Base-by-base conservation (phyloP, 2,888 invertebrate species). In the Nephrocerus scutellatus region DNA sequence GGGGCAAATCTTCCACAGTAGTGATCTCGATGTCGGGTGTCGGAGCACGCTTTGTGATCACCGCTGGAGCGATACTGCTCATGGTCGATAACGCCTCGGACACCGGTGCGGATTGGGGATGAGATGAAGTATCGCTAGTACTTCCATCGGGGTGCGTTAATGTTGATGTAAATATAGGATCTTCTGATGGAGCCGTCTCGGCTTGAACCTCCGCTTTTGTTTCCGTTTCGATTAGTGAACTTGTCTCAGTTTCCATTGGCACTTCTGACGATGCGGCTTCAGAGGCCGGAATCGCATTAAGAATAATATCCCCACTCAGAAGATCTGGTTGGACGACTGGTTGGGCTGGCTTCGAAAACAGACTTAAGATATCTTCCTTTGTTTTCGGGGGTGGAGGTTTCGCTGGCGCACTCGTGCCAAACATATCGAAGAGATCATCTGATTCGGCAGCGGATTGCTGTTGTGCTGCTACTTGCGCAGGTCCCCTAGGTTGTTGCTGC, bases 321-420 rank as follows among this genome's bases (percentile, higher is more conserved):
- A 78, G 72, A 58, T 78, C 78, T 5, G 60, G 64, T 47, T 73
- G 74, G 62, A 70, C 49, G 24, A 52, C 51, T 7, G 58, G 52
- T 32, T 50, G 54, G 5, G 57, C 39, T 5, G 65, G 63, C 44
- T 65, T 63, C 30, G 61, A 57, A 47, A 77, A 78, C 29, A 78
- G 60, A 56, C 77, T 78, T 23, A 78, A 55, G 36, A 78, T 78
- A 30, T 72, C 77, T 57, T 77, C 75, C 44, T 74, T 78, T 6
- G 74, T 72, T 25, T 77, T 76, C 31, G 65, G 70, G 4, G 66
- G 59, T 16, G 70, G 66, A 3, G 76, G 76, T 34, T 68, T 71
- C 2, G 74, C 52, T n/a, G 70, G 75, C 14, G 75, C 74, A 4
- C 73, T 46, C 32, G 59, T 59, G 2, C 68, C 68, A 43, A 70